These are phyloP conservation scores for Phthorimaea operculella DNA, from an alignment of 1,140 invertebrate species.

Conservation along the genomic window DNA sequence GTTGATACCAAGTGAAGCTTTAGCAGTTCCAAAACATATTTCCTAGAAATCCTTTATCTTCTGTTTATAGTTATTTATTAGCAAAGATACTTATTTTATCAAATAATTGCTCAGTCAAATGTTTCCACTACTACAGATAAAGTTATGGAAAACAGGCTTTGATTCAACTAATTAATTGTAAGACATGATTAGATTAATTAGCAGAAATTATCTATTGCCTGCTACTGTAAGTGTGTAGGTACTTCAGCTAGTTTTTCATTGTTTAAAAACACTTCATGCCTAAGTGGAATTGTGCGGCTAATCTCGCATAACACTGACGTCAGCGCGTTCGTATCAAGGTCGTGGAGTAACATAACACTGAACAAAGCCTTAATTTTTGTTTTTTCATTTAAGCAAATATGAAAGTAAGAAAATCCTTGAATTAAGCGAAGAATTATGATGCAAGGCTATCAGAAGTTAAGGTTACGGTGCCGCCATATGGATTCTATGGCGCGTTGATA, in stretches of 20 bases:
- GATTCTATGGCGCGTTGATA: neutral
- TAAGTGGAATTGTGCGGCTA: neutral
- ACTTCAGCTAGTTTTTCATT: neutral
- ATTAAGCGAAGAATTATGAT: too few species aligned
- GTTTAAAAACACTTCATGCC: neutral
- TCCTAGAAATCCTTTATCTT: too few species aligned
- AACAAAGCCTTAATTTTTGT: neutral
- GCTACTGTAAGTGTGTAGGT: neutral
- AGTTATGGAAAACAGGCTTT: too few species aligned
- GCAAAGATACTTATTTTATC: too few species aligned
- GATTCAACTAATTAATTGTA: neutral
- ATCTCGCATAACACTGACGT: slow-evolving; percentile 1
- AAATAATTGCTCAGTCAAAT: too few species aligned
- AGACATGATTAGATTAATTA: neutral
- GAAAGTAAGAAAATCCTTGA: neutral
- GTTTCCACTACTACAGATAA: too few species aligned
- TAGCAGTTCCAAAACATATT: too few species aligned
- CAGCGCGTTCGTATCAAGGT: neutral
- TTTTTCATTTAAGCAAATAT: neutral
- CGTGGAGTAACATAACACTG: neutral
- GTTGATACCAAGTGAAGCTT: too few species aligned
- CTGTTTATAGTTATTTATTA: too few species aligned
- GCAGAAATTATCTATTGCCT: too few species aligned
- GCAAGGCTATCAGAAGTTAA: too few species aligned
- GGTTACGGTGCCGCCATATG: neutral